Base-by-base conservation (phyloP, 2,888 invertebrate species). In the Ochropleura leucogaster region DNA sequence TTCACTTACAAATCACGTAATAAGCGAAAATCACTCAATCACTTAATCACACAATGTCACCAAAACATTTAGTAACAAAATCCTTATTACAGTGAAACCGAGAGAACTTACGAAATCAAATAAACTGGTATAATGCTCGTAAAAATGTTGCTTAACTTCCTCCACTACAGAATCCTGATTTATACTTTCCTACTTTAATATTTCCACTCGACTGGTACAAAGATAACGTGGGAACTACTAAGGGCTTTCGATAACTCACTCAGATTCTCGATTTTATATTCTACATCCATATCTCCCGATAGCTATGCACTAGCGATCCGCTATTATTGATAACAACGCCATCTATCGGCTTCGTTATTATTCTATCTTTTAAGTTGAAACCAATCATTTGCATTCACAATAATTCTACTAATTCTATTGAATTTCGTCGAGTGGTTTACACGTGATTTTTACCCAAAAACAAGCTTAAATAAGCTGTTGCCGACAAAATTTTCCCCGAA, bases 91-190 rank as follows among this genome's bases (percentile, higher is more conserved):
- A 42, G 62, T n/a, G 67, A 72, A 80, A 75, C 73, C 78, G 63
- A 71, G 74, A 70, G 62, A 84, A 84, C 69, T 84, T 51, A 72
- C 76, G 66, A 75, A 85, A 87, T 86, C 87, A 79, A 86, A 88
- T 85, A 87, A 85, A 86, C 77, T 79, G 30, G 51, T 75, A 84
- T 83, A 85, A 82, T 74, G 79, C 84, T 88, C 86, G 85, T 86
- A 88, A 89, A 90, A 90, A 86, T 89, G 90, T 89, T 85, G 85
- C 88, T 89, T 82, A 88, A 84, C 82, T 87, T 86, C 80, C 85
- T 80, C 84, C 79, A 81, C 84, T 83, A 80, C 86, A 79, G 79
- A 81, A 88, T 85, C 88, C 83, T 86, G 90, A 90, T 89, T 90
- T 90, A 89, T 89, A 87, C 85, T 84, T 86, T 84, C 82, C 82